phyloP scores from a whole-genome alignment of 2,797 vertebrate genomes.

The Thripadectes ignobilis region DNA sequence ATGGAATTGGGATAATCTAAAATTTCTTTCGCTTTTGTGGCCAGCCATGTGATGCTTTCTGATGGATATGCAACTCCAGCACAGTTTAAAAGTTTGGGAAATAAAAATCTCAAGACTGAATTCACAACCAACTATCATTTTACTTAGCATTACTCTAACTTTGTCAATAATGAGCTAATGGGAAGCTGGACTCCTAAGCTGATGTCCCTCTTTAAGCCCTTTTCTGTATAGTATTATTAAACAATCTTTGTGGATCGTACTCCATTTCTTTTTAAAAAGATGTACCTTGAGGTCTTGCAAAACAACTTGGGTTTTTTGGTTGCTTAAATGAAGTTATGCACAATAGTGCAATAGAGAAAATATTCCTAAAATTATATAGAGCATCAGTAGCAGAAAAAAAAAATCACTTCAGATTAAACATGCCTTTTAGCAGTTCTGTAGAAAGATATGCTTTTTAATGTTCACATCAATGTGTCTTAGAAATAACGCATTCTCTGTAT shows the following conservation, averaged over 20 bases:
- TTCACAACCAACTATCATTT: fast-evolving
- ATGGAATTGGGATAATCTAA: neutral
- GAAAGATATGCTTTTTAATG: neutral
- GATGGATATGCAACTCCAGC: neutral
- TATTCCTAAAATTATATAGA: neutral
- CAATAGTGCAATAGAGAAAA: neutral
- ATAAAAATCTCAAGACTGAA: neutral
- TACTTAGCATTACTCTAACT: neutral
- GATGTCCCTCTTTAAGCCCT: neutral
- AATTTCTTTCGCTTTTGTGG: neutral
- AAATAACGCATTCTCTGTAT: neutral
- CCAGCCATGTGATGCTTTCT: neutral
- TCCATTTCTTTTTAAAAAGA: neutral
- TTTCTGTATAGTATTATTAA: neutral
- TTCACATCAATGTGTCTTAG: neutral
- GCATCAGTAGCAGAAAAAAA: neutral
- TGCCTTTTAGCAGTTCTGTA: neutral
- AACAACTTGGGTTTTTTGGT: neutral
- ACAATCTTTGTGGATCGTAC: neutral
- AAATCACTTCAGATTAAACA: neutral
- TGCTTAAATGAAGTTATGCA: neutral
- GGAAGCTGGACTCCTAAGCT: neutral
- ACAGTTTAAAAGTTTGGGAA: neutral
- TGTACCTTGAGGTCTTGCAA: neutral
- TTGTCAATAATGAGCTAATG: neutral